Evolutionary conservation across 2,888 invertebrate species (phyloP), one percentile per base, ranked within the genome.

Genomic region (Agriopis marginaria): DNA sequence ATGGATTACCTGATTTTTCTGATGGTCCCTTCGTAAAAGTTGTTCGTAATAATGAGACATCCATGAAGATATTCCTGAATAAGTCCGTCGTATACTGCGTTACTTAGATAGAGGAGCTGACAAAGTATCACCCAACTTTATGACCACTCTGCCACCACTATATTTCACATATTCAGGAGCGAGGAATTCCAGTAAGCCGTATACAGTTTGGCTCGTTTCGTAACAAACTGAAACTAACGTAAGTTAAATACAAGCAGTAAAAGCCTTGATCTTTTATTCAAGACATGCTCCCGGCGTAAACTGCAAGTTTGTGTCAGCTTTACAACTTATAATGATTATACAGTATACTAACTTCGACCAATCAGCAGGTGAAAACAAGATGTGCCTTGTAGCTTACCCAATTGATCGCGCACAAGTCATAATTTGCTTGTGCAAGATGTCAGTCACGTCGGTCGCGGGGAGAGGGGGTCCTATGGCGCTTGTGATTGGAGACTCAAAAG

Each of bases 191-290:
- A 32, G 23, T 45, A 23, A 23, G 58, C 58, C 45, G n/a, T 39
- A 55, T 63, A 55, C 32, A 61, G 66, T 63, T 61, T 55, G 32
- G 45, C 11, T 17, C 45, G 45, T 45, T 7, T 51, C 14, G 66
- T 56, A 62, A 65, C 67, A 64, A 70, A 66, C 55, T 63, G 49
- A 50, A 68, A 71, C 63, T 62, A 58, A 53, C 50, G 64, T 64
- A 62, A 62, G 63, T 67, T 71, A 71, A 67, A 62, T 68, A 67
- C 66, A 51, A 62, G 61, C 64, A 45, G 71, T 71, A 64, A 71
- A 71, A 67, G 67, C 64, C 61, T 58, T 54, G 56, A 71, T 71
- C 61, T 71, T 67, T 71, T 71, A 71, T 71, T 71, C 71, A 71
- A 49, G 64, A 45, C 70, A 59, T 17, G 67, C 64, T 64, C 63